Evolutionary conservation across 2,113 vertebrate genomes (phyloP).

Genomic region (Camelus bactrianus): DNA sequence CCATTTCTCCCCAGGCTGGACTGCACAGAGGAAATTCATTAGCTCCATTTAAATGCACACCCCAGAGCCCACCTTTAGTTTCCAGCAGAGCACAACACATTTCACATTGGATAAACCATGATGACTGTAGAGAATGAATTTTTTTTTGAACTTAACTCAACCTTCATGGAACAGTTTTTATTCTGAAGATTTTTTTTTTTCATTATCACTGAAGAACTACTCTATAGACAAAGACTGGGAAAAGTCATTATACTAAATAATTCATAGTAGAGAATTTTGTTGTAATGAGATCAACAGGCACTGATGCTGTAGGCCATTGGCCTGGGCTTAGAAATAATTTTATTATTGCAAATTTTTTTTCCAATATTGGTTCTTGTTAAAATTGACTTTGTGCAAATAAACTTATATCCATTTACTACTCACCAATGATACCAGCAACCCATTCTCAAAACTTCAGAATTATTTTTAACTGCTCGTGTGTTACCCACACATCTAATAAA

Average conservation of each 20-base stretch:
- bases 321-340: conserved; percentile 65
- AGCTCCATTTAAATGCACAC: conserved; percentile 76
- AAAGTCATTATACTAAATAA: conserved; percentile 78
- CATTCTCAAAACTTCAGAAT: neutral
- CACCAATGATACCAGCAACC: neutral
- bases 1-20: conserved; percentile 71
- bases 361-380: conserved; percentile 57
- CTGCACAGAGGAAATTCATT: conserved; percentile 75
- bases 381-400: conserved; percentile 72
- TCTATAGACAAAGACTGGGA: conserved; percentile 56
- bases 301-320: conserved; percentile 62
- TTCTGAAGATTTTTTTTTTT: conserved; percentile 65
- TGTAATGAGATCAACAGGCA: conserved; percentile 73
- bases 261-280: conserved; percentile 73
- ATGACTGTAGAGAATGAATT: conserved; percentile 59
- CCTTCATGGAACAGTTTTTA: conserved; percentile 69
- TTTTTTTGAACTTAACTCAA: conserved; percentile 73
- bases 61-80: conserved; percentile 73
- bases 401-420: conserved; percentile 42
- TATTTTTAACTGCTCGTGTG: neutral
- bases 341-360: conserved; percentile 56
- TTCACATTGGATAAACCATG: conserved; percentile 74
- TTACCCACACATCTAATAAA: neutral
- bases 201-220: conserved; percentile 72
- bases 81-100: conserved; percentile 65